phyloP scores from a whole-genome alignment of 2,113 vertebrate species.

The Buteo buteo region DNA sequence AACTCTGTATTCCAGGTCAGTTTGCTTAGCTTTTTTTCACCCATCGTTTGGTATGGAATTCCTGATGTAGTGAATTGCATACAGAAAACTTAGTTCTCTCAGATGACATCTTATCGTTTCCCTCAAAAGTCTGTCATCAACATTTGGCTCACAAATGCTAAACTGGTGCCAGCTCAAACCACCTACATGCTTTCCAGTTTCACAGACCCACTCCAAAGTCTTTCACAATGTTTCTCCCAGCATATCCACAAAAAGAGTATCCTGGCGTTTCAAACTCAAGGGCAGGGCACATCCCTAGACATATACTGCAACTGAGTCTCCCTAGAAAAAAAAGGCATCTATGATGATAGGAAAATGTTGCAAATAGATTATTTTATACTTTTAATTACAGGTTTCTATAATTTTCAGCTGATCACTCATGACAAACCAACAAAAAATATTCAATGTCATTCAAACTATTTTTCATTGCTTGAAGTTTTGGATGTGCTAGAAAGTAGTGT shows the following conservation, averaged over 20 bases:
- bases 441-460: background rate
- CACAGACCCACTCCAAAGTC: background rate
- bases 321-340: background rate
- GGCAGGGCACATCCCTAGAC: background rate
- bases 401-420: background rate
- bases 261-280: background rate
- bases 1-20: background rate
- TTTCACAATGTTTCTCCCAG: background rate
- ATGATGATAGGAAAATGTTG: background rate
- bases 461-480: background rate
- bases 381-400: background rate
- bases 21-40: background rate
- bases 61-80: background rate
- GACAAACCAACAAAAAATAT: background rate
- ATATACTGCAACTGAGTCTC: background rate
- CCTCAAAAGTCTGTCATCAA: background rate
- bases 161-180: background rate
- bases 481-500: background rate
- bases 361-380: background rate
- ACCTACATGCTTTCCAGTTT: background rate
- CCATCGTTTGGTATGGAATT: background rate
- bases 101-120: background rate
- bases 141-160: background rate
- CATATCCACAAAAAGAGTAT: background rate
- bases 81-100: background rate